These are phyloP conservation scores for Allobates femoralis DNA, from an alignment of 2,797 vertebrate genomes.

Conservation along the genomic window DNA sequence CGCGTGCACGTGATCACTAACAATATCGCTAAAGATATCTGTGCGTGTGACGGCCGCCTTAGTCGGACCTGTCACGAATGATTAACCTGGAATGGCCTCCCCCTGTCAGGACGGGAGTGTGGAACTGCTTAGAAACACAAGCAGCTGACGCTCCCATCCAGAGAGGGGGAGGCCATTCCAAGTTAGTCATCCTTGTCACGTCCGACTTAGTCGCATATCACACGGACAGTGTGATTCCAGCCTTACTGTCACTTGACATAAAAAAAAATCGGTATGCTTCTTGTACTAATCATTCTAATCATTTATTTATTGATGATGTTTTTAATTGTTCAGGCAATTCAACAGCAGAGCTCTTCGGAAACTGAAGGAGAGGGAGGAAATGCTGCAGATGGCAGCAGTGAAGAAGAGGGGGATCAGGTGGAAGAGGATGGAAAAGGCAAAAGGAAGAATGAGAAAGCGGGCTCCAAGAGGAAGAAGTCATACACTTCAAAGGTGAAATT, in stretches of 20 bases:
- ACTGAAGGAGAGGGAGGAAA: constrained; percentile 90
- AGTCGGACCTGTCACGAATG: too few species aligned
- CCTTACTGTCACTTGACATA: not conserved
- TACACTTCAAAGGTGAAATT: constrained; percentile 84
- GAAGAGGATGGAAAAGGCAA: constrained; percentile 88
- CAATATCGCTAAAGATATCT: too few species aligned
- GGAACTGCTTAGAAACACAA: too few species aligned
- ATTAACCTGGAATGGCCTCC: too few species aligned
- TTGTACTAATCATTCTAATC: not conserved
- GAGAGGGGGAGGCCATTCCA: too few species aligned
- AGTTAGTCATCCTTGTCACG: too few species aligned
- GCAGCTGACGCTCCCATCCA: too few species aligned
- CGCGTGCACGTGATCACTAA: too few species aligned
- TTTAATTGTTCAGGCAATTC: constrained; percentile 80
- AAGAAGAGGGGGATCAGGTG: constrained; percentile 86
- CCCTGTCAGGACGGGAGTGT: too few species aligned
- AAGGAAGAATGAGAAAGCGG: constrained; percentile 87
- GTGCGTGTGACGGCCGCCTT: too few species aligned
- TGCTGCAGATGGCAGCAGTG: constrained; percentile 89
- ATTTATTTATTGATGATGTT: not conserved
- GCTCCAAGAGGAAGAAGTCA: constrained; percentile 91
- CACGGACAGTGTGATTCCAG: too few species aligned
- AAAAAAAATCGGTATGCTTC: not conserved
- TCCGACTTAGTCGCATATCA: too few species aligned
- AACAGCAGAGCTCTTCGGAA: constrained; percentile 94